These are phyloP conservation scores for Malurus splendens DNA, from an alignment of 2,797 vertebrate genomes.

Conservation along the genomic window DNA sequence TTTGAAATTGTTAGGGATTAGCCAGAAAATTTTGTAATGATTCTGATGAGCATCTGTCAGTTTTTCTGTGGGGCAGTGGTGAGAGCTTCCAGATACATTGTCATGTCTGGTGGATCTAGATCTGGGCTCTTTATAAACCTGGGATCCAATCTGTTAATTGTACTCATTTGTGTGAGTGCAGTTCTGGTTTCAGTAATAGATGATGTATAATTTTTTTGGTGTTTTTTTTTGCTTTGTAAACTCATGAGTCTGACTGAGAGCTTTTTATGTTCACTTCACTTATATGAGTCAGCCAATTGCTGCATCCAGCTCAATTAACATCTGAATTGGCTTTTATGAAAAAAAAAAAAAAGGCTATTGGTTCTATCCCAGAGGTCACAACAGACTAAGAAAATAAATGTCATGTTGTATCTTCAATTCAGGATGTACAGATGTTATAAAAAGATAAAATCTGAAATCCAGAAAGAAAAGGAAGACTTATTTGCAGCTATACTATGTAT, in stretches of 20 bases:
- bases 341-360: not conserved
- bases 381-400: slow-evolving; percentile 26
- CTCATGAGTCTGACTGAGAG: not conserved
- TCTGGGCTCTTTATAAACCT: not conserved
- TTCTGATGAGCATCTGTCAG: slow-evolving; percentile 21
- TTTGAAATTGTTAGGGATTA: slow-evolving; percentile 2
- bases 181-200: not conserved
- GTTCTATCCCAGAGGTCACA: not conserved
- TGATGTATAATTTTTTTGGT: not conserved
- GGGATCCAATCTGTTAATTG: not conserved
- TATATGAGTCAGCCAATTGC: not conserved
- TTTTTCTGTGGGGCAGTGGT: not conserved
- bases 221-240: not conserved
- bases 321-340: slow-evolving; percentile 2
- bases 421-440: not conserved
- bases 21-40: not conserved
- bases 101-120: not conserved
- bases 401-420: slow-evolving; percentile 6
- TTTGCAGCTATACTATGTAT: not conserved
- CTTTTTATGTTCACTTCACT: not conserved
- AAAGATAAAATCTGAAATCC: slow-evolving; percentile 19
- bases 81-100: not conserved
- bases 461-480: not conserved
- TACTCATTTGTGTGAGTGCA: not conserved
- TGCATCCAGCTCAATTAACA: slow-evolving; percentile 13